phyloP scores from a whole-genome alignment of 2,888 invertebrate species.

The Macrosoma leucophasiata region DNA sequence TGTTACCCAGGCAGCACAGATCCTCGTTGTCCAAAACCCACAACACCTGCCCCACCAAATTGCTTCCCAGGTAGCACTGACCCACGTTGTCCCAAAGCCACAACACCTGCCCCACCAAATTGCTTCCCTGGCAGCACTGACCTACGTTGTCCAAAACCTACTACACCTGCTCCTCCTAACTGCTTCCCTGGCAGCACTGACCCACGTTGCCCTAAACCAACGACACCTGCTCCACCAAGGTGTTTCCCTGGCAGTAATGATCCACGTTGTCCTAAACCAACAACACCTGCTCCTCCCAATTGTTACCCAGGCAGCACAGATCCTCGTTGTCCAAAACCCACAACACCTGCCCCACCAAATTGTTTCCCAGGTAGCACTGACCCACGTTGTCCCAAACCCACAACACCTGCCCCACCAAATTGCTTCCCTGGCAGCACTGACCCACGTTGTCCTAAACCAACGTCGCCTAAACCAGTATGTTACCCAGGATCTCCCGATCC shows the following conservation, averaged over 20 bases:
- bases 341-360: slow-evolving; percentile 5
- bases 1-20: slow-evolving; percentile 42
- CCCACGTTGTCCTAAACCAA: slow-evolving; percentile 33
- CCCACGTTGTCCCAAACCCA: slow-evolving; percentile 11
- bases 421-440: slow-evolving; percentile 45
- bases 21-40: slow-evolving; percentile 32
- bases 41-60: slow-evolving; percentile 28
- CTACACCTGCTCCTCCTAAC: slow-evolving; percentile 24
- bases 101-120: slow-evolving; percentile 25
- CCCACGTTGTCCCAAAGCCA: slow-evolving; percentile 33
- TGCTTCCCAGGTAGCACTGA: slow-evolving; percentile 30
- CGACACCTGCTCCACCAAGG: slow-evolving; percentile 28
- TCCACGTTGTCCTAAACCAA: slow-evolving; percentile 40
- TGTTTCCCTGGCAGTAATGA: slow-evolving; percentile 37
- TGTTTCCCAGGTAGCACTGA: slow-evolving; percentile 13
- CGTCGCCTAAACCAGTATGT: slow-evolving; percentile 24
- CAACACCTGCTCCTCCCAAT: slow-evolving; percentile 14
- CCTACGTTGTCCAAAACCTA: slow-evolving; percentile 22
- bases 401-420: slow-evolving; percentile 25
- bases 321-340: slow-evolving; percentile 26
- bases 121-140: slow-evolving; percentile 23
- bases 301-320: slow-evolving; percentile 21
- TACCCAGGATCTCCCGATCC: slow-evolving; percentile 21
- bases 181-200: slow-evolving; percentile 28
- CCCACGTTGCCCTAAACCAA: slow-evolving; percentile 38